Conservation (phyloP, 2,888 invertebrate species). For the Desoria tigrina region DNA sequence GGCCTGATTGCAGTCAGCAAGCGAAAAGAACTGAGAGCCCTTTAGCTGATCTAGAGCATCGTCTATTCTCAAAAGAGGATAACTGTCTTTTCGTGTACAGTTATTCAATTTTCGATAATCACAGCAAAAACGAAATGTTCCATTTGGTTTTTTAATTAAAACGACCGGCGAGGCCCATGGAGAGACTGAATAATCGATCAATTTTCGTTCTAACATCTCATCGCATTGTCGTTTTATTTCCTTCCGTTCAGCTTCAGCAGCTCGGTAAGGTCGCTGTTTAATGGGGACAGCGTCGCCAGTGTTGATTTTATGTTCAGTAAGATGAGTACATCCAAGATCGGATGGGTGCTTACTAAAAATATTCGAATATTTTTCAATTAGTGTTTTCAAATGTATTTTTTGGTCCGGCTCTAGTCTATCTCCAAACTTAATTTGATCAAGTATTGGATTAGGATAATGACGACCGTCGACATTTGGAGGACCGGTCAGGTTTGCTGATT, state of each 20-base stretch:
- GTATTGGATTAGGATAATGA: no score
- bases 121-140: neutral
- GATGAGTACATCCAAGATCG: neutral
- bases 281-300: constrained; percentile 1
- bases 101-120: neutral
- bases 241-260: neutral
- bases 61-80: neutral
- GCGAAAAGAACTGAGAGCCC: neutral
- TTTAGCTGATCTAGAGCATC: neutral
- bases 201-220: neutral
- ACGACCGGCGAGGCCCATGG: neutral
- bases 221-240: neutral
- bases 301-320: neutral
- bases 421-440: no score
- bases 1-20: neutral
- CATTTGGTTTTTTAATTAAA: constrained; percentile 3
- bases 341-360: neutral
- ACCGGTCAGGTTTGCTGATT: no score
- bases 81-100: neutral
- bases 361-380: neutral
- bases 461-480: no score
- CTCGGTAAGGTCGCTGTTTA: neutral
- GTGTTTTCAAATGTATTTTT: neutral
- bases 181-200: neutral
- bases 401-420: no score